Conservation (phyloP, 1,140 invertebrate genomes). For the Eufriesea mexicana region DNA sequence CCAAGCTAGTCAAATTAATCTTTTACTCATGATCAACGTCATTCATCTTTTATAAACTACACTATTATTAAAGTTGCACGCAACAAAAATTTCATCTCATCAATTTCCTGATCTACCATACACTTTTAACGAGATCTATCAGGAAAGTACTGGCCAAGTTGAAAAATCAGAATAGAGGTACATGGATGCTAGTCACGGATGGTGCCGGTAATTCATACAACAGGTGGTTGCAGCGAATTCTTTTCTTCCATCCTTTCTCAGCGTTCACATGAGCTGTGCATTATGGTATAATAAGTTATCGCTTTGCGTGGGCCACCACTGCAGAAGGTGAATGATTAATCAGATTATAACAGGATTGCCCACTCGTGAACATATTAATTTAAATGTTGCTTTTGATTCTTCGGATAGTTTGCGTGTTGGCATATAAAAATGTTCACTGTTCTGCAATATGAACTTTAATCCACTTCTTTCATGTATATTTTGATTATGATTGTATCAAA, state of each 20-base stretch:
- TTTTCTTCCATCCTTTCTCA: neutral
- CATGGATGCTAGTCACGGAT: neutral
- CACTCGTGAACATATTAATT: constrained; percentile 39
- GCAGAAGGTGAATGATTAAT: constrained; percentile 26
- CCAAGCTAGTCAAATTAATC: neutral
- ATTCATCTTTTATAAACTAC: neutral
- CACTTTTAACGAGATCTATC: neutral
- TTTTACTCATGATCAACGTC: neutral
- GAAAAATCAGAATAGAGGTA: neutral
- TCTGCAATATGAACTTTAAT: neutral
- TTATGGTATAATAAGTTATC: constrained; percentile 21
- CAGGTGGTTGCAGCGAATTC: constrained; percentile 22
- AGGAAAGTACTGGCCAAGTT: neutral
- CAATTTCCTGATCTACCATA: neutral
- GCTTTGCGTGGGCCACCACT: constrained; percentile 18
- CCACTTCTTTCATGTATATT: neutral
- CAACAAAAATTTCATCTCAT: neutral
- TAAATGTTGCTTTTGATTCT: neutral
- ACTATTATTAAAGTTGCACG: neutral
- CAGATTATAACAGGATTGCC: constrained; percentile 15
- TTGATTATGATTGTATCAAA: neutral
- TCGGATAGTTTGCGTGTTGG: neutral
- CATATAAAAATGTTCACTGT: neutral
- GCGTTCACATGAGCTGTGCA: neutral
- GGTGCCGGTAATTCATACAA: constrained; percentile 36